Evolutionary conservation across 2,888 invertebrate genomes (phyloP).

Genomic region (Callimorpha dominula): DNA sequence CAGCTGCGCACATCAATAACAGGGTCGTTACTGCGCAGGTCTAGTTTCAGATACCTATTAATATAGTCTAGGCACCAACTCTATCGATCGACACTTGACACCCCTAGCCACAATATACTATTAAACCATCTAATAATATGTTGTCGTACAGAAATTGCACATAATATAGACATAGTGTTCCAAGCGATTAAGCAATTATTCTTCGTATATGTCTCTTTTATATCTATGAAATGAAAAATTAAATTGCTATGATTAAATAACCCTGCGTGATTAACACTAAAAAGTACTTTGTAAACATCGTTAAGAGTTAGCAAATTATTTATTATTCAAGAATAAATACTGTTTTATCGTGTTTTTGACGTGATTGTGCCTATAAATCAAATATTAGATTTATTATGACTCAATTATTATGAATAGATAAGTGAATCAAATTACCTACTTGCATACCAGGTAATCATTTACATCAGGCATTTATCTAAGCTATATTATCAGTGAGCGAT

Average conservation of each 20-base stretch:
- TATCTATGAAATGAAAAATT: not conserved
- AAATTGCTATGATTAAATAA: not conserved
- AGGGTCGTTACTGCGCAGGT: conserved; percentile 41
- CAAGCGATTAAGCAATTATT: not conserved
- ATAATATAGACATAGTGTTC: not conserved
- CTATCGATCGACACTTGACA: not conserved
- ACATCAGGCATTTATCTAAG: not conserved
- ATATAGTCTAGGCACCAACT: conserved; percentile 36
- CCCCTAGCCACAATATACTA: not conserved
- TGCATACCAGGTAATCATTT: conserved; percentile 1
- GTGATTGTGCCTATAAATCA: conserved; percentile 35
- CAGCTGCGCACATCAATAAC: conserved; percentile 43
- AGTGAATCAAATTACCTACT: not conserved
- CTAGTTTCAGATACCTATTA: conserved; percentile 37
- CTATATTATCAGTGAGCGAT: not conserved
- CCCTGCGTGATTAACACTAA: not conserved
- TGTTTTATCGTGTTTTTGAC: conserved; percentile 12
- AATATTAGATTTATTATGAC: conserved; percentile 36
- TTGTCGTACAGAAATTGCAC: not conserved
- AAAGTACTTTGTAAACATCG: conserved; percentile 32
- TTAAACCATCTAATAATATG: not conserved
- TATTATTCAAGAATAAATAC: conserved; percentile 38
- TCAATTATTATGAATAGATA: conserved; percentile 34
- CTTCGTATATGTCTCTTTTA: not conserved
- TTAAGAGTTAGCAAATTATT: conserved; percentile 23